phyloP scores from a whole-genome alignment of 2,113 vertebrate species.

The Felis chaus region DNA sequence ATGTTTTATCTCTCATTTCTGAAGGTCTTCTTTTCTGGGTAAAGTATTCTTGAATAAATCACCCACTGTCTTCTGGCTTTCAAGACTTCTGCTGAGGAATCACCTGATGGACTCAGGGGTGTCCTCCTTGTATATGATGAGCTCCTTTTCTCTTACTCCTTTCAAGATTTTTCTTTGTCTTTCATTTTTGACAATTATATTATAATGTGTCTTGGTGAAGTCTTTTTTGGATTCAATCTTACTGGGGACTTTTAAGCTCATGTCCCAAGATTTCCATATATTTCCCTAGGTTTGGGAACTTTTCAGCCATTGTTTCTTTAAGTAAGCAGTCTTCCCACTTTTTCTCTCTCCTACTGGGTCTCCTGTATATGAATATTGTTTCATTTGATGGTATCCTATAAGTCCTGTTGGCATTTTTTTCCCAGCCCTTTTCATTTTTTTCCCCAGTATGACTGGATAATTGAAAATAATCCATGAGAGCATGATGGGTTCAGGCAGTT shows the following conservation, averaged over 20 bases:
- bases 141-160: background rate
- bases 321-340: background rate
- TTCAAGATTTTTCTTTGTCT: background rate
- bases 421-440: background rate
- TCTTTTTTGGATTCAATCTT: background rate
- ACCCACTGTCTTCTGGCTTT: background rate
- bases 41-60: background rate
- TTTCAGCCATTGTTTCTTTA: background rate
- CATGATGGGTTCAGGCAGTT: background rate
- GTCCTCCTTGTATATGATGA: background rate
- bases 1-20: background rate
- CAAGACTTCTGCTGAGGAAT: background rate
- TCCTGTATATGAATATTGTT: background rate
- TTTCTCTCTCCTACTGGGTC: background rate
- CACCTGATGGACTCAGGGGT: no score
- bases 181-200: background rate
- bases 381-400: background rate
- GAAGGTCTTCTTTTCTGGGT: no score
- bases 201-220: background rate
- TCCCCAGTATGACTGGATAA: background rate
- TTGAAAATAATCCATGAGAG: background rate
- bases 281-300: background rate
- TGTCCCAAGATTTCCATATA: background rate
- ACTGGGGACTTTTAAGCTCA: background rate
- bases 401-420: background rate